phyloP scores from a whole-genome alignment of 2,113 vertebrate genomes.

The Diadophis punctatus region DNA sequence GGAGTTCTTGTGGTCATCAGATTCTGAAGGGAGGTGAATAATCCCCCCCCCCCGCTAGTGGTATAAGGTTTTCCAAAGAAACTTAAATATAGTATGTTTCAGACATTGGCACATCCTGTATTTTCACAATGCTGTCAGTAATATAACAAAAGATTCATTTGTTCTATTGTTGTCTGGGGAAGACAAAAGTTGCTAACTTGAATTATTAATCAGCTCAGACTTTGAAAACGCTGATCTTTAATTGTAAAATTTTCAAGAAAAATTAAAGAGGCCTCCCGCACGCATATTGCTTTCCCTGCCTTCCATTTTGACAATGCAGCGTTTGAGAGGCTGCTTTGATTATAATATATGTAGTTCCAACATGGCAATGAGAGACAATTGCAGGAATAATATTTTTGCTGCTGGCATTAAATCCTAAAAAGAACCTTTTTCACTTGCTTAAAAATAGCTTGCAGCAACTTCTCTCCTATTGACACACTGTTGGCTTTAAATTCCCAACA shows the following conservation, averaged over 20 bases:
- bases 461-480: constrained; percentile 20
- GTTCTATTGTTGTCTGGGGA: not conserved
- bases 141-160: not conserved
- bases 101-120: not conserved
- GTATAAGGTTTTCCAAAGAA: not conserved
- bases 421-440: not conserved
- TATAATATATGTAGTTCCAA: constrained; percentile 26
- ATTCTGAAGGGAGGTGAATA: not conserved
- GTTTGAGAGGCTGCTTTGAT: not conserved
- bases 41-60: not conserved
- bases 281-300: rapidly evolving
- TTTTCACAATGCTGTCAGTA: not conserved
- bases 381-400: not conserved
- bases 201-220: not conserved
- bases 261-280: not conserved
- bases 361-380: not conserved
- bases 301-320: not conserved
- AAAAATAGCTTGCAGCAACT: constrained; percentile 23
- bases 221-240: not conserved
- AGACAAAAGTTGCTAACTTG: not conserved
- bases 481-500: constrained; percentile 5
- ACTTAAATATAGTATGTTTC: constrained; percentile 30
- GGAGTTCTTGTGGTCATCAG: not conserved
- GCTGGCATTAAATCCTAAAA: constrained; percentile 14
- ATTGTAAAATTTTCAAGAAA: not conserved